Percentiles rank a stretch among this genome's conserved stretches.
phyloP scores from a whole-genome alignment of 2,797 vertebrate species.

The Agapornis canus region DNA sequence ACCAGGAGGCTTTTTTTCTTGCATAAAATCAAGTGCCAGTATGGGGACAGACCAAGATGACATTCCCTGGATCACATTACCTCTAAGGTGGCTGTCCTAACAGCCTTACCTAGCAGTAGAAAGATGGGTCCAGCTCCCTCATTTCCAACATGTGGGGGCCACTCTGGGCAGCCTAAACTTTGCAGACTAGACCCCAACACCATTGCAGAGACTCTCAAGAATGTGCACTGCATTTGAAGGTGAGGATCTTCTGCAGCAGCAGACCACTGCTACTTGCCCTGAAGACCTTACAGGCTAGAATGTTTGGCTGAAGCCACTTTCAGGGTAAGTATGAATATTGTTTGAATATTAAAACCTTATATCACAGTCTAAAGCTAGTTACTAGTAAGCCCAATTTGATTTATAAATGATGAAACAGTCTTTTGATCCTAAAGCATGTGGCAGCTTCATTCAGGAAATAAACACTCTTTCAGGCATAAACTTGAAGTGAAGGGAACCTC shows the following conservation, averaged over 20 bases:
- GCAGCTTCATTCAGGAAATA: not conserved
- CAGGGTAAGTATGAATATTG: not conserved
- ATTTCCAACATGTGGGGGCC: not conserved
- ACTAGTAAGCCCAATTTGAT: not conserved
- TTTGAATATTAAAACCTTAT: not conserved
- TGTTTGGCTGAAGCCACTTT: not conserved
- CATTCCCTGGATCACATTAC: rapidly evolving
- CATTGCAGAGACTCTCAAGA: not conserved
- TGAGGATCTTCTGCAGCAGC: not conserved
- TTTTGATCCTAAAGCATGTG: not conserved
- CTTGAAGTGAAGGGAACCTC: not conserved
- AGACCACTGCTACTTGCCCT: not conserved
- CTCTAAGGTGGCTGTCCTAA: not conserved
- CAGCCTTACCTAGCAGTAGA: not conserved
- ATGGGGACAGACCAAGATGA: not conserved
- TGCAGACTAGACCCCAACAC: not conserved
- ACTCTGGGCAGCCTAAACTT: not conserved
- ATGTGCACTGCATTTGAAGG: not conserved
- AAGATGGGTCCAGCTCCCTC: not conserved
- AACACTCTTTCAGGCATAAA: not conserved
- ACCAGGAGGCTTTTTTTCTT: not conserved
- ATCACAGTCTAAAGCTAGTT: not conserved
- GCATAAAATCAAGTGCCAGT: not conserved
- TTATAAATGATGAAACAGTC: not conserved
- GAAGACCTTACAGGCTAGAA: not conserved